phyloP scores from a whole-genome alignment of 1,140 invertebrate genomes.

The Drosophila cardini region DNA sequence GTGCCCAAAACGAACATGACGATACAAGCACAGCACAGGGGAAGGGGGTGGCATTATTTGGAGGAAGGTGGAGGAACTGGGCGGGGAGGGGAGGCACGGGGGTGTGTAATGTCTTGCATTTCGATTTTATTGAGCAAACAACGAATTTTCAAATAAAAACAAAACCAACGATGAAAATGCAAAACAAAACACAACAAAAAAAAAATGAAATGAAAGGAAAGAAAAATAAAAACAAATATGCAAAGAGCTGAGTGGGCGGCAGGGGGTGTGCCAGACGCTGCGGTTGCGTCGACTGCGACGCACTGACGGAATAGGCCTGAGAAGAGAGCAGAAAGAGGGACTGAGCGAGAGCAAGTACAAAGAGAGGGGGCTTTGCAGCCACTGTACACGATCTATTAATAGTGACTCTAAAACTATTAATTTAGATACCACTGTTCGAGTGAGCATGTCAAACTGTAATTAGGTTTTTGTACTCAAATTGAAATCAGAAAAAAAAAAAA shows the following conservation, averaged over 20 bases:
- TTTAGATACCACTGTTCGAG: too few relatives aligned
- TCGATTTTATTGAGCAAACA: constrained; percentile 85
- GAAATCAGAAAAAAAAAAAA: too few relatives aligned
- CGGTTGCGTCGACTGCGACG: too few relatives aligned
- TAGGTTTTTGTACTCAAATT: too few relatives aligned
- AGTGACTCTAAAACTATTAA: too few relatives aligned
- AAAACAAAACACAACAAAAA: constrained; percentile 65
- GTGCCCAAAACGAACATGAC: constrained; percentile 17
- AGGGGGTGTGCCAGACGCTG: background rate
- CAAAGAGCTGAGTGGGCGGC: background rate
- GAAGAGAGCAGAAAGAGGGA: too few relatives aligned
- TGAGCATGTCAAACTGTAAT: too few relatives aligned
- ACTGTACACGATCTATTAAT: too few relatives aligned
- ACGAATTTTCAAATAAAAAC: constrained; percentile 83
- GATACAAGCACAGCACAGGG: background rate
- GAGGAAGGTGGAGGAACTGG: too few relatives aligned
- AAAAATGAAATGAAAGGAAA: constrained; percentile 7
- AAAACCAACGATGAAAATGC: constrained; percentile 75
- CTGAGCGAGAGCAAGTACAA: too few relatives aligned
- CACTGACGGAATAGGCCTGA: too few relatives aligned
- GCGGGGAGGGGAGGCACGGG: background rate
- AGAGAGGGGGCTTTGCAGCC: too few relatives aligned
- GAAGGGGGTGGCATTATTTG: background rate
- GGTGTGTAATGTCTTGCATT: constrained; percentile 58
- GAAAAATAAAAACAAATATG: background rate